Conservation (phyloP, 1,140 invertebrate genomes). For the Brachionus plicatilis region DNA sequence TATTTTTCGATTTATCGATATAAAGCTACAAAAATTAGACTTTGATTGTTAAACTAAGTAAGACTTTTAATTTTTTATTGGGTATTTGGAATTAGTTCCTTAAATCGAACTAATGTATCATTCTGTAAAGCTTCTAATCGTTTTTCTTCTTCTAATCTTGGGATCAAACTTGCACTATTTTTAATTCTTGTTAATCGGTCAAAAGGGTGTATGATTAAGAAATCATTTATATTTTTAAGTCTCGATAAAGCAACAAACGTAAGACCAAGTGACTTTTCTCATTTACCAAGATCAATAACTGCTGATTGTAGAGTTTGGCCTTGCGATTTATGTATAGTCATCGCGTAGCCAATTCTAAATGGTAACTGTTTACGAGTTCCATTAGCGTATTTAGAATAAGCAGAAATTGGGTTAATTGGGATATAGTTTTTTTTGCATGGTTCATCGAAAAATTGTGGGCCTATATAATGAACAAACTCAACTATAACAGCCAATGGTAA, state of each 20-base stretch:
- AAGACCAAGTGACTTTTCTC: not conserved
- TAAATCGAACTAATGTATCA: not conserved
- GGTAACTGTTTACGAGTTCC: not conserved
- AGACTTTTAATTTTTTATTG: not conserved
- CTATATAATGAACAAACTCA: not conserved
- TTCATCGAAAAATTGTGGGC: not conserved
- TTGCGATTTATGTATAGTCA: conserved; percentile 5
- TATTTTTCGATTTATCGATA: no score
- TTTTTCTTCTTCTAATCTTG: not conserved
- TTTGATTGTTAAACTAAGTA: not conserved
- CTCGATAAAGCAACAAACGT: not conserved
- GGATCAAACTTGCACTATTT: not conserved
- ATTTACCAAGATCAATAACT: not conserved
- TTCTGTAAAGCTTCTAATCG: not conserved
- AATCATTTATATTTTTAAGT: not conserved
- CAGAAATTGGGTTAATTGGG: not conserved
- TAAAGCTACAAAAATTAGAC: no score
- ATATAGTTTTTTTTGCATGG: not conserved
- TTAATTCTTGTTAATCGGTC: not conserved
- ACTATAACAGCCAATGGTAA: not conserved
- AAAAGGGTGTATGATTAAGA: not conserved
- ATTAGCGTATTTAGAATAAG: not conserved
- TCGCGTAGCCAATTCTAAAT: not conserved
- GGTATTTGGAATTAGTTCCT: not conserved
- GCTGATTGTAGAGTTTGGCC: not conserved